Base-by-base conservation (phyloP, 2,888 invertebrate species). In the Cacoxenus indagator region DNA sequence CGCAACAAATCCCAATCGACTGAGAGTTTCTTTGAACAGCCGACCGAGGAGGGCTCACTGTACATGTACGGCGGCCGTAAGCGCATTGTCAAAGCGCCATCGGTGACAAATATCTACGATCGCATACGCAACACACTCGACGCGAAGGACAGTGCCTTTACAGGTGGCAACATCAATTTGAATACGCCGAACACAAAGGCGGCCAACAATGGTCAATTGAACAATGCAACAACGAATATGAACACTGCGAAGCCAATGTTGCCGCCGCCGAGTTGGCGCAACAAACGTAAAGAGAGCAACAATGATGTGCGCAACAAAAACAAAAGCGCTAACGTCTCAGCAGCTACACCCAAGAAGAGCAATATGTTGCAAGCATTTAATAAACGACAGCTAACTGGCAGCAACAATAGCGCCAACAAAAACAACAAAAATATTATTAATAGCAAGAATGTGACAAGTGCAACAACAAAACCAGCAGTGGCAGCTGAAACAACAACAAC, bases 11-110 rank as follows among this genome's bases (percentile, higher is more conserved):
- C 88, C 17, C 83, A 85, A 69, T 88, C 88, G 29, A 88, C 83
- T 11, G 88, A 88, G 71, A 88, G 88, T 70, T 88, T 88, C 76
- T 88, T 88, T 68, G 86, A 86, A 76, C 84, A 87, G 75, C 84
- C 87, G 43, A 84, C 82, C 68, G 87, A 87, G 68, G 85, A 85
- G 76, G 86, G 86, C 19, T 78, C 85, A 1, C 75, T 86, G 11
- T 86, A 86, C 59, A 79, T 85, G 76, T 86, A 86, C 73, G 85
- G 85, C n/a, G 85, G 85, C 14, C 83, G 85, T 1, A 75, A 76
- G 22, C 82, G 84, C 19, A 81, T 83, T 67, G 74, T 75, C 43
- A 85, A 81, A 69, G 74, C 79, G 67, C 81, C 84, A 37, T 74
- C 81, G 57, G 72, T 78, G 27, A 72, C 78, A n/a, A 84, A 87